A percentile compares a stretch with the other conserved stretches of the same genome.
phyloP scores from a whole-genome alignment of 1,140 invertebrate species.

The Eciton burchellii region DNA sequence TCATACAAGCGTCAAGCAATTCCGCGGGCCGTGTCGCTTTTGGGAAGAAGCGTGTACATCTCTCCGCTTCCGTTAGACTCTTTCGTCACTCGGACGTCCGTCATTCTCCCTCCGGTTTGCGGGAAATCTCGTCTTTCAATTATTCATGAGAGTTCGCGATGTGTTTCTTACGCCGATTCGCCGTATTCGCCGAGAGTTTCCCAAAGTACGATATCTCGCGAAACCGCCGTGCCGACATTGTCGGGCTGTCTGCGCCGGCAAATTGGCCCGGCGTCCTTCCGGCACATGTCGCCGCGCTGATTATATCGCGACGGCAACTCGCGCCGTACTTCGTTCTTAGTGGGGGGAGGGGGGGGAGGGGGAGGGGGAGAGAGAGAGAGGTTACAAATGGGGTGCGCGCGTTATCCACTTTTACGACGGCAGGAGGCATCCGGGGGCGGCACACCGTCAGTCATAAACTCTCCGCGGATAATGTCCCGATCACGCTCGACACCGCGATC shows the following conservation, averaged over 20 bases:
- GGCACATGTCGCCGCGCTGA: not conserved
- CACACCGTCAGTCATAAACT: slow-evolving; percentile 49
- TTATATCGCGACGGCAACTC: slow-evolving; percentile 21
- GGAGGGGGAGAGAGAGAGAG: too few relatives aligned
- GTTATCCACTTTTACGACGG: slow-evolving; percentile 46
- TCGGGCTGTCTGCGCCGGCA: not conserved
- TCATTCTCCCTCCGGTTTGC: slow-evolving; percentile 10
- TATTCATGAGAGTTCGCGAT: slow-evolving; percentile 20
- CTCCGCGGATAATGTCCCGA: slow-evolving; percentile 50
- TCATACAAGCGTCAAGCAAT: too few relatives aligned
- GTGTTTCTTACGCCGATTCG: not conserved
- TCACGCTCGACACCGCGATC: slow-evolving; percentile 43
- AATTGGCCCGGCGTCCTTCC: slow-evolving; percentile 12
- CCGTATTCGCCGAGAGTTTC: slow-evolving; percentile 4
- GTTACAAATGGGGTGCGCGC: slow-evolving; percentile 37
- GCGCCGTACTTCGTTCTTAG: not conserved
- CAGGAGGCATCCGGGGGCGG: not conserved
- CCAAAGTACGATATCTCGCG: not conserved
- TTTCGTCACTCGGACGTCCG: not conserved
- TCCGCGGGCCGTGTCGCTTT: not conserved
- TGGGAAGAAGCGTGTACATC: slow-evolving; percentile 1
- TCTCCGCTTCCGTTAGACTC: not conserved
- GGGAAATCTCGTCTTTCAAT: slow-evolving; percentile 19
- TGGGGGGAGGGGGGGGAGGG: too few relatives aligned
- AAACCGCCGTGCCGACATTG: not conserved